Conservation (phyloP, 1,140 invertebrate genomes). For the Camponotus pennsylvanicus region DNA sequence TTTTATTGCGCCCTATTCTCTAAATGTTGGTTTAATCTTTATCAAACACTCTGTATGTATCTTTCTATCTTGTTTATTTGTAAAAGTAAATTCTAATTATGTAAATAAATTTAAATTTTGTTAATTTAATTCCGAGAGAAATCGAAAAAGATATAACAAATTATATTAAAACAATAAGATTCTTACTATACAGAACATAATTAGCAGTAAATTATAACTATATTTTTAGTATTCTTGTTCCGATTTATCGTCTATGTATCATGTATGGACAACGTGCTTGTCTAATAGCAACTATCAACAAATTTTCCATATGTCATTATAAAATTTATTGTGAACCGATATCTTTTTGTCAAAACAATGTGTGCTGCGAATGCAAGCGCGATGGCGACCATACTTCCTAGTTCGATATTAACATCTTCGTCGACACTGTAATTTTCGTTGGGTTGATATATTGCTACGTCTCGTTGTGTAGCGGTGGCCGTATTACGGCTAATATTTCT, state of each 20-base stretch:
- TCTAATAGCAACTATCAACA: neutral
- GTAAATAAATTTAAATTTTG: constrained; percentile 7
- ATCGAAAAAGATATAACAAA: neutral
- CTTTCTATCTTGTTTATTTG: neutral
- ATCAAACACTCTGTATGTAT: neutral
- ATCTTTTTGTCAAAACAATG: constrained; percentile 68
- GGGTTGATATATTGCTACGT: constrained; percentile 75
- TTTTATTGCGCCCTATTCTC: too few relatives aligned
- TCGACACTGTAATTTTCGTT: constrained; percentile 75
- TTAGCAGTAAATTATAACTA: neutral
- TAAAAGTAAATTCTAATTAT: neutral
- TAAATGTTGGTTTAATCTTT: too few relatives aligned
- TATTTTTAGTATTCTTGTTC: neutral
- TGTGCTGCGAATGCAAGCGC: constrained; percentile 34
- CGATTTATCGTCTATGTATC: constrained; percentile 55
- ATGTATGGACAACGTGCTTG: constrained; percentile 12
- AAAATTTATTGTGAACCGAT: constrained; percentile 60
- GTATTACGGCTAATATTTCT: constrained; percentile 80
- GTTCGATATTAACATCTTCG: constrained; percentile 79
- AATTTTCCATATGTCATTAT: constrained; percentile 57
- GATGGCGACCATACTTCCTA: constrained; percentile 15
- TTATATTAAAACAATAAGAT: constrained; percentile 32
- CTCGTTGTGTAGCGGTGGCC: constrained; percentile 70
- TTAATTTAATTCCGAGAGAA: neutral
- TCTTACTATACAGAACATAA: neutral